Evolutionary conservation across 35 echinoderm and acorn worm species (phyloP), one percentile per base, ranked within the genome.

Genomic region (Holothuria glaberrima): DNA sequence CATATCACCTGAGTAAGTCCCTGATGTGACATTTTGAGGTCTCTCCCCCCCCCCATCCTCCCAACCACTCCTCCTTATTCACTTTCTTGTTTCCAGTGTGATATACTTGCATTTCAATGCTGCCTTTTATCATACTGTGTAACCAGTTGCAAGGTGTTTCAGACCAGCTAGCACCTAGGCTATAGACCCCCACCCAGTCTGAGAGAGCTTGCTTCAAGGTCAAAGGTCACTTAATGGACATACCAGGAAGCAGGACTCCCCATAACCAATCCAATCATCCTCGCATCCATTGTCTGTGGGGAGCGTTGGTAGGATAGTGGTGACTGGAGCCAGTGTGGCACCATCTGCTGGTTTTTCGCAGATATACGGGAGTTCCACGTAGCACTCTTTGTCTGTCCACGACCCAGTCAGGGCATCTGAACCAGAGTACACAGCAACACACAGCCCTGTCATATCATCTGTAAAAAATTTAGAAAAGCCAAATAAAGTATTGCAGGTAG

Each of bases 371-470:
- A 86, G 79, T 22, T 75, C 59, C 16, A 31, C 58, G 6, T 86
- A 82, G 54, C 95, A 98, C 26, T 18, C 46, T 44, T 34, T 48
- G 48, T 94, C 93, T 27, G 80, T 86, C 95, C 95, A 98, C 5
- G 75, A 52, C 12, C 95, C 95, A 66, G 29, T 68, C 1, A 90
- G 61, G 10, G 73, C 30, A 19, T 68, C 52, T 59, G 66, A 57
- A 32, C 92, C 91, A 27, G 86, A 83, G 54, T 87, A 90, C 35
- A 94, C 69, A 3, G 90, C 86, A 0, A 98, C 95, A 56, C 92
- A 98, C 22, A 69, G 14, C n/a, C 95, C 95, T 18, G 27, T 38
- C 36, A 22, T 86, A 36, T 94, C 78, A 75, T 98, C 95, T 98
- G 68, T 21, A 41, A 41, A 69, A 54, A 14, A 54, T 17, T 5